Base-by-base conservation (phyloP, 2,113 vertebrate genomes). In the Ictalurus punctatus region DNA sequence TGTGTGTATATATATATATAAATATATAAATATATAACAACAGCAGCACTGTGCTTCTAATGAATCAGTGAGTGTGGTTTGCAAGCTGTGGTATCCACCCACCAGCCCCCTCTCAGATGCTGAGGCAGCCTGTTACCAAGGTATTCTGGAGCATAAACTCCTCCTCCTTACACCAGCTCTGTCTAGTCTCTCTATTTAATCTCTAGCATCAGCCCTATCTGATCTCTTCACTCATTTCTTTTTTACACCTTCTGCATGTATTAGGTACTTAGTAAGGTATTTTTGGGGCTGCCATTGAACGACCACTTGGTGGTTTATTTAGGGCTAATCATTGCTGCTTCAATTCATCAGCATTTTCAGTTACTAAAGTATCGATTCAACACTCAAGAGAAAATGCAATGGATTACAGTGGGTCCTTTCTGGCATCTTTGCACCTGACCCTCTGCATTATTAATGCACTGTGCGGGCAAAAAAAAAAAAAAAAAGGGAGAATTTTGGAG, bases 71-170 rank as follows among this genome's bases (percentile, higher is more conserved):
- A 85, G 65, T 25, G 80, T 73, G 61, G 19, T 76, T 56, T 61
- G 48, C 73, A 69, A 83, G 30, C 90, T 90, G 87, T 6, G 10
- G n/a, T 48, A 69, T 93, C 93, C 93, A 93, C 93, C 92, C 92
- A 93, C 91, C 69, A 90, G 79, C 34, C 73, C 30, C 67, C 9
- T 85, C 65, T 48, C 69, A 92, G 94, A 93, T 91, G 92, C 88
- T 93, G 93, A 94, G 94, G 94, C 92, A 94, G 94, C 94, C 94
- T 95, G 95, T 96, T 96, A 95, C 95, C 95, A 96, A 94, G 95
- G 95, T 95, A 94, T 95, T 93, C 91, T 89, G 88, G 90, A 91
- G 92, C 89, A 92, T 89, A 92, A 92, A 91, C 93, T 91, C 93
- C 92, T 91, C 87, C 88, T 92, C 88, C 90, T 73, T 88, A 89